These are phyloP conservation scores for Sesia bembeciformis DNA, from an alignment of 2,888 invertebrate species.

Conservation along the genomic window DNA sequence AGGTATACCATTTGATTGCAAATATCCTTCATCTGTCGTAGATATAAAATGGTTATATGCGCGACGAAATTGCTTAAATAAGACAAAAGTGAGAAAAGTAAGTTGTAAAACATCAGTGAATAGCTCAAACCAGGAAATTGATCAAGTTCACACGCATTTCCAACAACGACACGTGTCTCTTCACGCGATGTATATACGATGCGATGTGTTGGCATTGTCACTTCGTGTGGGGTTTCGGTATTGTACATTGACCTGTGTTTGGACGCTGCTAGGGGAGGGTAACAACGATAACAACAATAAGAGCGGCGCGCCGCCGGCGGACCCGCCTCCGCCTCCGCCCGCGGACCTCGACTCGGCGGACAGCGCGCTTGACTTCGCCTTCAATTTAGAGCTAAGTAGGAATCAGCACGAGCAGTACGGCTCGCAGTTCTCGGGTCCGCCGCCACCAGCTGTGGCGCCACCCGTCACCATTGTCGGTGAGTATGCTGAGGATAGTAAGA, in stretches of 20 bases:
- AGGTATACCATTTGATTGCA: too few relatives aligned
- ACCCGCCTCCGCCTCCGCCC: conserved; percentile 71
- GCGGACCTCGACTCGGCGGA: conserved; percentile 45
- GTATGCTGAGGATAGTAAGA: conserved; percentile 13
- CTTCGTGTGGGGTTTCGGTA: background rate
- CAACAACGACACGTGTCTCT: too few relatives aligned
- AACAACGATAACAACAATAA: conserved; percentile 50
- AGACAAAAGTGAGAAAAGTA: too few relatives aligned
- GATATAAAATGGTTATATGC: too few relatives aligned
- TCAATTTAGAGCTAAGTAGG: conserved; percentile 81
- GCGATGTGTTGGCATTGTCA: too few relatives aligned
- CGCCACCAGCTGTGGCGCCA: conserved; percentile 24
- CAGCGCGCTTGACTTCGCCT: conserved; percentile 67
- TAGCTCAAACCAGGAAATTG: too few relatives aligned
- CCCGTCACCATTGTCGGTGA: conserved; percentile 64
- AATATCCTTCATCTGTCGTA: too few relatives aligned
- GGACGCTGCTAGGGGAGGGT: conserved; percentile 54
- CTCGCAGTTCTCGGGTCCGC: conserved; percentile 72
- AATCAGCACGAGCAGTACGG: conserved; percentile 84
- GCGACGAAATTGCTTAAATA: too few relatives aligned
- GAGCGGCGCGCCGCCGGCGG: conserved; percentile 58
- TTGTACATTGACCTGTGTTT: conserved; percentile 9
- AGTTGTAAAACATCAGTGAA: too few relatives aligned
- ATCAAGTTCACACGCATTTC: too few relatives aligned
- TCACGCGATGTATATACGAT: too few relatives aligned